Base-by-base conservation (phyloP, 2,888 invertebrate genomes). In the Schizaphis graminum region DNA sequence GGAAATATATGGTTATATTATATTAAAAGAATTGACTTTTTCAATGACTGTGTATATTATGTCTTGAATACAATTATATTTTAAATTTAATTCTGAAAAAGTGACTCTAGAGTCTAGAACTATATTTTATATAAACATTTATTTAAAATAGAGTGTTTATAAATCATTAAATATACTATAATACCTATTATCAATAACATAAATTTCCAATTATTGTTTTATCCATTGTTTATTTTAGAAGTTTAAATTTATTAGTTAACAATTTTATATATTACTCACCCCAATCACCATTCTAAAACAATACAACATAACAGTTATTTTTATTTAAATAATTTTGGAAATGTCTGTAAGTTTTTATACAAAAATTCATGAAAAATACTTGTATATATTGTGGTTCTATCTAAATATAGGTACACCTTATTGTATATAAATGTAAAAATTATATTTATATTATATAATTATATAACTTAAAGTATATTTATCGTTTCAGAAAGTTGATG, bases 401-500 rank as follows among this genome's bases (percentile, higher is more conserved):
- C 44, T 47, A 47, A 47, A 67, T n/a, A 44, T 3, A 44, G 3
- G 0, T 67, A 67, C n/a, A n/a, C 16, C 67, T n/a, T n/a, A 35
- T 67, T 67, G 1, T n/a, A 35, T 26, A 89, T 35, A 89, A 10
- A 35, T 41, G 0, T 57, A 1, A 13, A 57, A 26, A 57, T 57
- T 0, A 89, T 89, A 61, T 47, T 61, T 41, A 8, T 13, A 47
- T 16, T 24, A 90, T 10, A 24, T 49, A n/a, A 24, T n/a, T 49
- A 16, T 35, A 49, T 35, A 53, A 56, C 21, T 47, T 47, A 21
- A 77, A 0, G 7, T 92, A 86, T 86, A 1, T 91, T 91, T 44
- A 57, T 61, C n/a, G 41, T 95, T 94, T 94, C 95, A 98, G 98
- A 97, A 97, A 96, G 97, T 98, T 16, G 98, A 98, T 95, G 97